Conservation (phyloP, 2,797 vertebrate genomes). For the Xenops minutus region DNA sequence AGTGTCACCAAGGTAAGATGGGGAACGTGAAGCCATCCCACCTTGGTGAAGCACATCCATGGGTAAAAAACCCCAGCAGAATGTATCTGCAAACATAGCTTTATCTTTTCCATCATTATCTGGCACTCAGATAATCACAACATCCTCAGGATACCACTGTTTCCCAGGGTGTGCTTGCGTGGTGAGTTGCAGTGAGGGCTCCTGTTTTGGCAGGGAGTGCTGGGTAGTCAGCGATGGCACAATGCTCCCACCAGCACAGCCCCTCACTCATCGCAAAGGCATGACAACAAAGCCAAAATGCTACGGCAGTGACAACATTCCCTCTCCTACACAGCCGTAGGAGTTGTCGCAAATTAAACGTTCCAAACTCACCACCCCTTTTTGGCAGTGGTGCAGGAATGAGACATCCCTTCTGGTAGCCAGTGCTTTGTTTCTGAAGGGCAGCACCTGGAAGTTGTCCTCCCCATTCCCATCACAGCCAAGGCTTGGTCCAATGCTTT, state of each 20-base stretch:
- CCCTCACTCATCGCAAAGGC: background rate
- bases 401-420: slow-evolving; percentile 42
- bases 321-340: slow-evolving; percentile 45
- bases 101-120: background rate
- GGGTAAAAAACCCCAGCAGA: background rate
- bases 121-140: background rate
- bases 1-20: background rate
- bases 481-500: background rate
- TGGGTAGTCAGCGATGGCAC: background rate
- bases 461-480: background rate
- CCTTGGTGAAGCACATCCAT: background rate
- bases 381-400: slow-evolving; percentile 19
- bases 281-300: background rate
- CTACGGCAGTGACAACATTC: background rate
- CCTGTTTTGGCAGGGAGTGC: background rate
- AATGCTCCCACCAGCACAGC: background rate
- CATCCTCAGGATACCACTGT: background rate
- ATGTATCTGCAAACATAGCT: background rate
- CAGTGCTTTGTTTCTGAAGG: background rate
- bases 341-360: background rate
- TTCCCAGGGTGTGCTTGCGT: background rate
- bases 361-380: slow-evolving; percentile 27
- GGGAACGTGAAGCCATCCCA: background rate
- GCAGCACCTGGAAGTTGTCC: background rate
- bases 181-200: background rate